Evolutionary conservation across 2,888 invertebrate genomes (phyloP).

Genomic region (Conus canariensis): DNA sequence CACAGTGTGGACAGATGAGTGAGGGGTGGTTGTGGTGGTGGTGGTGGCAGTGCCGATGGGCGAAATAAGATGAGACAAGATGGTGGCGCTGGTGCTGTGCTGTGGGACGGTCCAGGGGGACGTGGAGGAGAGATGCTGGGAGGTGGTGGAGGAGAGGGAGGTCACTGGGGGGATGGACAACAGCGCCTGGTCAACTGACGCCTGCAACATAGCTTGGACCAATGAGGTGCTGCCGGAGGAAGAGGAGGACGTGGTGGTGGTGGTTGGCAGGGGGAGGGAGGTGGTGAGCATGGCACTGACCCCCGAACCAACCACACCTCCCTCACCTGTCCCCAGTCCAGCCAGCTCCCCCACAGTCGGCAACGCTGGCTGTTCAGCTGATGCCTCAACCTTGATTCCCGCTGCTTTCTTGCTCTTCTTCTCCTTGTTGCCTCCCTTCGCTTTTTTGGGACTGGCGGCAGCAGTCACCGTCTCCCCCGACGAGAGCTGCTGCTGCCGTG

Average conservation of each 20-base stretch:
- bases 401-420: constrained; percentile 27
- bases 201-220: constrained; percentile 1
- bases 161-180: neutral
- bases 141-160: neutral
- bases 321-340: neutral
- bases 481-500: constrained; percentile 47
- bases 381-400: neutral
- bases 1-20: too few relatives aligned
- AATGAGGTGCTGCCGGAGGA: neutral
- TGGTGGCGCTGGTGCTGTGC: neutral
- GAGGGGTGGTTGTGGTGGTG: neutral
- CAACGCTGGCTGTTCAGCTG: neutral
- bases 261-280: neutral
- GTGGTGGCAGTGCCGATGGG: neutral
- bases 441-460: constrained; percentile 24
- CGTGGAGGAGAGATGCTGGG: neutral
- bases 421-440: constrained; percentile 12
- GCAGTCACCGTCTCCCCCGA: neutral
- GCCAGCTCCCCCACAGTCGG: neutral
- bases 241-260: neutral
- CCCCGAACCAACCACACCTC: neutral
- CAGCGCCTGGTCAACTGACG: neutral
- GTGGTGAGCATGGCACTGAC: neutral
- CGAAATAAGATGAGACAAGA: neutral
- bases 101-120: neutral